Evolutionary conservation across 2,113 vertebrate genomes (phyloP).

Genomic region (Pleuronectes platessa): DNA sequence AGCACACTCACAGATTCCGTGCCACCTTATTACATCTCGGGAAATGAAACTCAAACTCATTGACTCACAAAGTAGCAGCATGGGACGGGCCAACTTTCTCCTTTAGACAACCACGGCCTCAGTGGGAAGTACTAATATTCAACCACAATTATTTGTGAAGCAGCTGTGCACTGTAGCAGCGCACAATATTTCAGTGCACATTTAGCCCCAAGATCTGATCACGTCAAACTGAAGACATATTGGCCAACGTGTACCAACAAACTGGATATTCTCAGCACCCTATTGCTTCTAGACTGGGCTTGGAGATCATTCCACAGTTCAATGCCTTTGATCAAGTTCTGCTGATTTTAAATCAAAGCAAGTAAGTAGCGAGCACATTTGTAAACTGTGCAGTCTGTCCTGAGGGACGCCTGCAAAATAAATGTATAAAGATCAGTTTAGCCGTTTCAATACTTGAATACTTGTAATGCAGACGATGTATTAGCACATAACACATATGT

Average conservation of each 20-base stretch:
- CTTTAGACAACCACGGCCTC: constrained; percentile 32
- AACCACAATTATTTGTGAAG: background rate
- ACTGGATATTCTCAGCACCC: background rate
- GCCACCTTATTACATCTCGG: constrained; percentile 52
- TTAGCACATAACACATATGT: background rate
- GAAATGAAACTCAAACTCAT: constrained; percentile 67
- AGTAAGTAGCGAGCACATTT: background rate
- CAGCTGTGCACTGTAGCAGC: background rate
- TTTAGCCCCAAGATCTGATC: constrained; percentile 2
- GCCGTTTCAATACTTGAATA: background rate
- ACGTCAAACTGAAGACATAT: constrained; percentile 5
- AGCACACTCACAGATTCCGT: constrained; percentile 57
- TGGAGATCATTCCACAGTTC: constrained; percentile 3
- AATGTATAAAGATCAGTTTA: background rate
- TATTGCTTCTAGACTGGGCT: background rate
- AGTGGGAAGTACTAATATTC: constrained; percentile 42
- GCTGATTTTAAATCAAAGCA: background rate
- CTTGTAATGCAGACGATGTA: background rate
- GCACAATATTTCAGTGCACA: constrained; percentile 7
- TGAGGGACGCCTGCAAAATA: background rate
- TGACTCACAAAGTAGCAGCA: constrained; percentile 61
- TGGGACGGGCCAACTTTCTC: constrained; percentile 39
- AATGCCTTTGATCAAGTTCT: background rate
- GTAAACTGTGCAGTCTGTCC: background rate
- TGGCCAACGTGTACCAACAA: background rate